phyloP scores from a whole-genome alignment of 2,888 invertebrate genomes.

The Rhagonycha lutea region DNA sequence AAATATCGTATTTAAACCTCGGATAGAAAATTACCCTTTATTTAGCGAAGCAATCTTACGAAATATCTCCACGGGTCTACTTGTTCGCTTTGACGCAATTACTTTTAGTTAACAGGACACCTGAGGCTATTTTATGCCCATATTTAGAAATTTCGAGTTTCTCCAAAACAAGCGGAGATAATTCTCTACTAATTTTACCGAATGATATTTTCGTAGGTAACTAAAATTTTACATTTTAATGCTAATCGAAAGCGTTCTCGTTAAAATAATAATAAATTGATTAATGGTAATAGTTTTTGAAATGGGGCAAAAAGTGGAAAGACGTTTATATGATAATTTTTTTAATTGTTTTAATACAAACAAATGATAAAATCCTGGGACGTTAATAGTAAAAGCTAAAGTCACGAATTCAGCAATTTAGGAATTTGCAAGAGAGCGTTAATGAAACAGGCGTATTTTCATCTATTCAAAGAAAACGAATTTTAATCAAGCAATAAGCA shows the following conservation, averaged over 20 bases:
- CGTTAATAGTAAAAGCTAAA: conserved; percentile 16
- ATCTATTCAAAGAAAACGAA: conserved; percentile 28
- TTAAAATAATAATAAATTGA: background rate
- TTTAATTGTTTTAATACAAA: background rate
- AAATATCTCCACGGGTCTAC: conserved; percentile 17
- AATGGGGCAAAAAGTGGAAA: background rate
- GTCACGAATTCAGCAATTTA: conserved; percentile 15
- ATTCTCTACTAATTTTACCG: background rate
- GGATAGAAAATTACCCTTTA: conserved; percentile 3
- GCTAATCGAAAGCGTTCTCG: no score
- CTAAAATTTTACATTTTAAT: background rate
- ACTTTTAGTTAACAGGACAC: conserved; percentile 20
- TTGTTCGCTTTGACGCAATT: conserved; percentile 24
- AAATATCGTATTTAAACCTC: background rate
- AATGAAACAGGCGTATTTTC: conserved; percentile 26
- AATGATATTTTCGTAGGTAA: background rate
- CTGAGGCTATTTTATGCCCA: conserved; percentile 17
- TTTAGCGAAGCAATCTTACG: conserved; percentile 19
- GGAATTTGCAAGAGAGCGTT: conserved; percentile 20
- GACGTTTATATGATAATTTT: background rate
- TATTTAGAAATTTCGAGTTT: conserved; percentile 12
- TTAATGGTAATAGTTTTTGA: background rate
- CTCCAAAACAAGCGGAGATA: background rate
- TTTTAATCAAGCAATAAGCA: conserved; percentile 29
- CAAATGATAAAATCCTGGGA: background rate